A percentile compares a stretch with the other conserved stretches of the same genome.
Evolutionary conservation across 2,113 vertebrate genomes (phyloP).

Genomic region (Ammodytes dubius): DNA sequence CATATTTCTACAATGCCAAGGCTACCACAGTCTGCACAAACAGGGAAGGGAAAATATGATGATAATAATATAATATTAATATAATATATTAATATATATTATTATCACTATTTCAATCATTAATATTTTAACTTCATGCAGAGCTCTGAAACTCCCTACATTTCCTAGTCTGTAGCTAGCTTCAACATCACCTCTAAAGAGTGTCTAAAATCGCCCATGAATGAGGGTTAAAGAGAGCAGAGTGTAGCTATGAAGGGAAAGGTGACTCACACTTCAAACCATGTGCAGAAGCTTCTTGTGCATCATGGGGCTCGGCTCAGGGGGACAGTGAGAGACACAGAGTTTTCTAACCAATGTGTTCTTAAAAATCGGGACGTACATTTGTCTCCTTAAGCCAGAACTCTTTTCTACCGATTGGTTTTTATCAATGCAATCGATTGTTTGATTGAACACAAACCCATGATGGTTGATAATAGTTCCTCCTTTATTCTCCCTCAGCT

Average conservation of each 20-base stretch:
- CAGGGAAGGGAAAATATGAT: too few species aligned
- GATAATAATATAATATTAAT: too few species aligned
- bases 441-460: slow-evolving; percentile 44
- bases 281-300: slow-evolving; percentile 36
- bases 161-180: too few species aligned
- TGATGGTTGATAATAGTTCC: slow-evolving; percentile 22
- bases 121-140: too few species aligned
- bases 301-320: slow-evolving; percentile 59
- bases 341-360: not conserved
- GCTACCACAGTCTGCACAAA: too few species aligned
- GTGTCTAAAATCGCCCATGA: too few species aligned
- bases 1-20: too few species aligned
- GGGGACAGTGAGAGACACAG: not conserved
- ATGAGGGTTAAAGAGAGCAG: not conserved
- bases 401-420: not conserved
- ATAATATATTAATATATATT: too few species aligned
- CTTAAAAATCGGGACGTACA: not conserved
- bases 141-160: too few species aligned
- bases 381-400: slow-evolving; percentile 33
- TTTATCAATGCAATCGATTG: slow-evolving; percentile 44
- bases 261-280: slow-evolving; percentile 22
- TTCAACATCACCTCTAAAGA: too few species aligned
- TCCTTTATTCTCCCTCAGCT: slow-evolving; percentile 60
- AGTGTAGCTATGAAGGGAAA: not conserved
- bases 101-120: too few species aligned